Conservation (phyloP, 2,888 invertebrate genomes). For the Cantharis flavilabris region DNA sequence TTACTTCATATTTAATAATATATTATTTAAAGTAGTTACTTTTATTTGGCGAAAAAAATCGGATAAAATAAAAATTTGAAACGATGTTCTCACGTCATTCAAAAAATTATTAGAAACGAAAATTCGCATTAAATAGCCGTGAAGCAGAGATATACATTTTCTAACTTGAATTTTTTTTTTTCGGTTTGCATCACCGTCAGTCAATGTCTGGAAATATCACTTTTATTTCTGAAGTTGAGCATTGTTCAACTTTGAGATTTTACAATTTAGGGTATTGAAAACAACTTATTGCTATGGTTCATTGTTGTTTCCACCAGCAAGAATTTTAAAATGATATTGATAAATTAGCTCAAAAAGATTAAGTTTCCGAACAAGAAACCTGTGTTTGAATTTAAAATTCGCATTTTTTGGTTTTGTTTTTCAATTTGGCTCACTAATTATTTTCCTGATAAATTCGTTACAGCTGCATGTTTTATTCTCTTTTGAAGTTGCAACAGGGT, state of each 20-base stretch:
- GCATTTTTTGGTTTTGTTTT: background rate
- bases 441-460: background rate
- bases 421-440: background rate
- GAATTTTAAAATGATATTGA: background rate
- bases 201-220: too few species aligned
- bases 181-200: too few species aligned
- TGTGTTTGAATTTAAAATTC: background rate
- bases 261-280: too few species aligned
- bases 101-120: background rate
- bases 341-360: background rate
- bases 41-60: background rate
- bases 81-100: background rate
- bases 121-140: too few species aligned
- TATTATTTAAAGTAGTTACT: background rate
- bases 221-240: too few species aligned
- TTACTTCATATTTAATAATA: background rate
- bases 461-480: background rate
- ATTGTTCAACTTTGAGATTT: too few species aligned
- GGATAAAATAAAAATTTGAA: background rate
- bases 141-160: too few species aligned
- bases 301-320: too few species aligned
- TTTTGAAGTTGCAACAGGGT: background rate
- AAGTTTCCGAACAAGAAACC: background rate
- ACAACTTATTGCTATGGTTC: too few species aligned
- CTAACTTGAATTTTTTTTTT: too few species aligned